Base-by-base conservation (phyloP, 2,888 invertebrate species). In the Drosophila niveifrons region DNA sequence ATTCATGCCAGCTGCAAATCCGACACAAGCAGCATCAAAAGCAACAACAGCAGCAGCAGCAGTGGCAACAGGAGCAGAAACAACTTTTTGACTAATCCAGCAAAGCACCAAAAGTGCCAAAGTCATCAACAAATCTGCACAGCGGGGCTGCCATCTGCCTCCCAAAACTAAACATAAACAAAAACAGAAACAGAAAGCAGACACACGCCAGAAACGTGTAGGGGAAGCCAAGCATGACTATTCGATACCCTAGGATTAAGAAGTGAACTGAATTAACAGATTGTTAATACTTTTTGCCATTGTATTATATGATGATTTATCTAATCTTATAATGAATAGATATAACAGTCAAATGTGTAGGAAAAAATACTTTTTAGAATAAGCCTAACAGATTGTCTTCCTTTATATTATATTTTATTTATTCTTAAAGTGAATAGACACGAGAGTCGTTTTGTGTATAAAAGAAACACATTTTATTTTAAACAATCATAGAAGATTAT, bases 91-190 rank as follows among this genome's bases (percentile, higher is more conserved):
- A 58, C 81, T 87, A 84, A 87, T 69, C 79, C 71, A 44, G 44
- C 48, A 52, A 67, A 80, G 68, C 74, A 68, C 66, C 83, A 50
- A 73, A 62, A 74, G 82, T 88, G 82, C 71, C 81, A 88, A 88
- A 83, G 78, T 78, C 83, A 83, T 89, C 71, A 87, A 70, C 85
- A 78, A 88, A 82, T 87, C 85, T 67, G 73, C 84, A 66, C 72
- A 70, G 59, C 68, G 56, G 36, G 36, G 61, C 59, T 39, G 55
- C 65, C 61, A 57, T 31, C 51, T 17, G 47, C 36, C 43, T 39
- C 43, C 44, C 51, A 57, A 59, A 77, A 50, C 75, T 65, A 69
- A 83, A 70, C 75, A 80, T 78, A 72, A 83, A 87, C 84, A 83
- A 77, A 83, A 71, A 58, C 66, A 75, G 31, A 83, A 71, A 58